Percentiles rank a stretch among this genome's conserved stretches.
These are phyloP conservation scores for Brachionus manjavacas DNA, from an alignment of 1,140 invertebrate species.

Conservation along the genomic window DNA sequence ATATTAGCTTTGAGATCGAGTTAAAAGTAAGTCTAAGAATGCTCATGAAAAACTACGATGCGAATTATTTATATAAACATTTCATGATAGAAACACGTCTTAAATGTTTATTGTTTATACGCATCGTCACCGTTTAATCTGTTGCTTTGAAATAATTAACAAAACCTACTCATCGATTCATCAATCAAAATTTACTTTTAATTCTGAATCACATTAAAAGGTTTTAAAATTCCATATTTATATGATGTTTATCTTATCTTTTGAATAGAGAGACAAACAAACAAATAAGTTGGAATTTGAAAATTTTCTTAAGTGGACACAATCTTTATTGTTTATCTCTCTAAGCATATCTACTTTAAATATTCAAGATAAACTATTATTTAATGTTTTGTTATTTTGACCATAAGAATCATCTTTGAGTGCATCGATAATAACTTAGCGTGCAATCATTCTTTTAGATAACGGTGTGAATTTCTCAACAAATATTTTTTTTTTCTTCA, in stretches of 20 bases:
- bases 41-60: not conserved
- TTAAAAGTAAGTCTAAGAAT: not conserved
- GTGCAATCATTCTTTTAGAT: not conserved
- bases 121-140: not conserved
- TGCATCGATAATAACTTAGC: not conserved
- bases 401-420: not conserved
- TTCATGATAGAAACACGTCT: conserved; percentile 10
- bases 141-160: not conserved
- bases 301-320: not conserved
- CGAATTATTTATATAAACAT: not conserved
- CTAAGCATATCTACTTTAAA: not conserved
- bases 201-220: not conserved
- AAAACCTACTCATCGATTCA: conserved; percentile 17
- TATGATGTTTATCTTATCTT: conserved; percentile 18
- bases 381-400: not conserved
- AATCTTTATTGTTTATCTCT: not conserved
- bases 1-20: not conserved
- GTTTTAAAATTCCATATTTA: not conserved
- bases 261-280: not conserved
- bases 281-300: not conserved
- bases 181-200: conserved; percentile 13
- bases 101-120: conserved; percentile 10
- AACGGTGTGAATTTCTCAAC: not conserved
- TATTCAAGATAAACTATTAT: conserved; percentile 1
- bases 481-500: too few species aligned